Evolutionary conservation across 2,113 vertebrate genomes (phyloP).

Genomic region (Catharus bicknelli): DNA sequence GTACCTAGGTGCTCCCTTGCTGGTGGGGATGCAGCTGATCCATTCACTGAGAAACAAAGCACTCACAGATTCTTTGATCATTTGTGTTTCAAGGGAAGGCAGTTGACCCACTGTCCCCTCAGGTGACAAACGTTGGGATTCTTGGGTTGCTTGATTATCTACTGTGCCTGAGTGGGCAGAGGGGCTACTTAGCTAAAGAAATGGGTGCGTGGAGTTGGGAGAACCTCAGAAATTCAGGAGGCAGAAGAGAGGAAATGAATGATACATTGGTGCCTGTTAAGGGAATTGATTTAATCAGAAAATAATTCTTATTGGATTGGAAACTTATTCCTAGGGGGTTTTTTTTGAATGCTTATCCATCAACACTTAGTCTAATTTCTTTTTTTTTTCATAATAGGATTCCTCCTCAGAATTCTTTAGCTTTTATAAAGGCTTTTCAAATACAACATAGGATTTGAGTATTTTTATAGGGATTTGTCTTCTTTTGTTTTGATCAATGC

Average conservation of each 20-base stretch:
- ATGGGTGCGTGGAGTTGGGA: fast-evolving
- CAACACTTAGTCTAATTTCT: neutral
- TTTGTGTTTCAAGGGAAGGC: neutral
- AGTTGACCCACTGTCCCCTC: neutral
- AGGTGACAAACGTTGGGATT: neutral
- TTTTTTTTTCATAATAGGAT: neutral
- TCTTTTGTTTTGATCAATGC: neutral
- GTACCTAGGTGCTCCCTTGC: neutral
- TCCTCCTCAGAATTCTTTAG: neutral
- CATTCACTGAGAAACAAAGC: neutral
- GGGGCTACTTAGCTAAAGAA: neutral
- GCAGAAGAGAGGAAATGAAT: neutral
- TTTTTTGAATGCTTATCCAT: neutral
- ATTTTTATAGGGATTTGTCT: neutral
- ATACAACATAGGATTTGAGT: neutral
- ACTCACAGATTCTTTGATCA: neutral
- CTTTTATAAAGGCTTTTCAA: neutral
- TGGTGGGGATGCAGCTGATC: neutral
- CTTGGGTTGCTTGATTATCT: neutral
- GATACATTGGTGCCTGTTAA: neutral
- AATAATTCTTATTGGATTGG: neutral
- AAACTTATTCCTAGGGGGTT: neutral
- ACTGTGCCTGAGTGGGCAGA: neutral
- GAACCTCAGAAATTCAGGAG: neutral
- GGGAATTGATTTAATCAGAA: neutral